These are phyloP conservation scores for Myotis brandtii DNA, from an alignment of 2,113 vertebrate genomes.

Conservation along the genomic window DNA sequence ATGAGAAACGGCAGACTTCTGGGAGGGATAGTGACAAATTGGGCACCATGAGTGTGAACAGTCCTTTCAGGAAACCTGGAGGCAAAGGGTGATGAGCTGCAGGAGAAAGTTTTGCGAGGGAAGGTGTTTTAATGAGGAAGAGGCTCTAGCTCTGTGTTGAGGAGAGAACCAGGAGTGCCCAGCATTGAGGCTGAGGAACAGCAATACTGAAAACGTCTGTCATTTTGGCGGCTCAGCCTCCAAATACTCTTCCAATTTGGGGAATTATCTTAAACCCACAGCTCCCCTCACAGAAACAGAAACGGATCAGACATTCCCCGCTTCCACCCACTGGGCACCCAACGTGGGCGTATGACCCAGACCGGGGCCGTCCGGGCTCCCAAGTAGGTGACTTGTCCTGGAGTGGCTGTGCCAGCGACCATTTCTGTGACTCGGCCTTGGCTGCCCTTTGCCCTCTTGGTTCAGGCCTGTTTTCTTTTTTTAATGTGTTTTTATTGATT, in stretches of 20 bases:
- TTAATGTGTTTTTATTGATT: too few relatives aligned
- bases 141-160: not conserved
- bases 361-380: not conserved
- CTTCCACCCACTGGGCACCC: not conserved
- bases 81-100: too few relatives aligned
- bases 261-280: not conserved
- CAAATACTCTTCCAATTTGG: not conserved
- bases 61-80: not conserved
- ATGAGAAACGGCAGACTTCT: not conserved
- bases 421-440: not conserved
- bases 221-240: not conserved
- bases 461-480: not conserved
- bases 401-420: too few relatives aligned
- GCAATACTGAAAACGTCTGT: not conserved
- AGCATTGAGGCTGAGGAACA: not conserved
- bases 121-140: not conserved
- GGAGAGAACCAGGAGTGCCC: too few relatives aligned
- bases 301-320: not conserved
- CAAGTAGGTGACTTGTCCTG: not conserved
- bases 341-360: not conserved
- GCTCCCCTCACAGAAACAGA: not conserved
- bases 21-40: not conserved
- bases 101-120: not conserved
- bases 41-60: not conserved
- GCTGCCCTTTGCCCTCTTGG: not conserved